These are phyloP conservation scores for Scaptomyza polygonia DNA, from an alignment of 2,888 invertebrate species.

Conservation along the genomic window DNA sequence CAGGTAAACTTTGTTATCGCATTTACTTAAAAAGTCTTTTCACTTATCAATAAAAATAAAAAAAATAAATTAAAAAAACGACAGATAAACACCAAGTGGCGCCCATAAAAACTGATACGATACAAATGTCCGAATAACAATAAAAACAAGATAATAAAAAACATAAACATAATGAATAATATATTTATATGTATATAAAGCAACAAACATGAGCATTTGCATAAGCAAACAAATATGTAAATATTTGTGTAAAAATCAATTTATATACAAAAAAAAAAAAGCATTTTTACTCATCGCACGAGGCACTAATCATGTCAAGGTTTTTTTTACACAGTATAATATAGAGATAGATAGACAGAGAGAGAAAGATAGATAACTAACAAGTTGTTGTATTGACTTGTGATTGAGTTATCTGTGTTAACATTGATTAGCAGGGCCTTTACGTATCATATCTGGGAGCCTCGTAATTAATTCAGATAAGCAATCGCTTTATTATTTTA, in stretches of 20 bases:
- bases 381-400: constrained; percentile 13
- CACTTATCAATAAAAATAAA: constrained; percentile 5
- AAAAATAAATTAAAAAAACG: too few species aligned
- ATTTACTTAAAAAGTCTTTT: background rate
- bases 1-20: too few species aligned
- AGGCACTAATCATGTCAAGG: constrained; percentile 47
- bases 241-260: constrained; percentile 33
- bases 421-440: constrained; percentile 39
- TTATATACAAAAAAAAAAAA: constrained; percentile 12
- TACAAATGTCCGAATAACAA: constrained; percentile 48
- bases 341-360: background rate
- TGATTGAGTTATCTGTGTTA: constrained; percentile 31
- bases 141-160: constrained; percentile 28
- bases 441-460: constrained; percentile 22
- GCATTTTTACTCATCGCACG: constrained; percentile 29
- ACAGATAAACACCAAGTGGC: constrained; percentile 44
- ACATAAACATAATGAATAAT: background rate
- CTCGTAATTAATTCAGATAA: constrained; percentile 42
- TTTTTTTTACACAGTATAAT: background rate
- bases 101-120: constrained; percentile 48
- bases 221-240: background rate
- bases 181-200: constrained; percentile 1
- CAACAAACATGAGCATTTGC: constrained; percentile 16
- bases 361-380: too few species aligned
- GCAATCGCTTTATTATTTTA: background rate